Evolutionary conservation across 2,113 vertebrate genomes (phyloP), one percentile per base, ranked within the genome.

Genomic region (Saguinus imperator): DNA sequence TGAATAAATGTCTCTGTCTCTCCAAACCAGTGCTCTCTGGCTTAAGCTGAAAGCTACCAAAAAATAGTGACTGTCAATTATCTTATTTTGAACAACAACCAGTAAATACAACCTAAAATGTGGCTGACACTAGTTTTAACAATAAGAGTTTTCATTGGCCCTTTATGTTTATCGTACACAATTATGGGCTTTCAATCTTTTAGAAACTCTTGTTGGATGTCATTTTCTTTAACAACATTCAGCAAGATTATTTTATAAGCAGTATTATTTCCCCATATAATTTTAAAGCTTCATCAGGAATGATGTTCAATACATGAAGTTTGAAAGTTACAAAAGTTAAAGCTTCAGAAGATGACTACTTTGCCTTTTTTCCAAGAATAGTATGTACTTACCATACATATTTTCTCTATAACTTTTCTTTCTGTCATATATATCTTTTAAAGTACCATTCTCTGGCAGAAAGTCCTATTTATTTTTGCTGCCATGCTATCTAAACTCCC

Each of bases 381-480:
- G 40, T 35, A 61, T 80, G 55, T 48, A 97, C 96, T 97, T 89
- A 89, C 37, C 23, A 66, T 40, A 4, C 81, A 91, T 21, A 29
- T 84, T 89, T 95, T 73, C 23, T 88, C 77, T 29, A 12, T 89
- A 94, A 88, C 58, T 95, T 79, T 90, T 84, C 64, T 92, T 82
- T 95, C 83, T 37, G 73, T 91, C 8, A 40, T 7, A 40, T 32
- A 8, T 72, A 66, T 32, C 45, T 93, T 87, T 96, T 91, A 97
- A 93, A 52, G 1, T 3, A 96, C 29, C 52, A 84, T 82, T 93
- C 70, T 18, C 81, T 58, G 96, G 32, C 21, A 94, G 55, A 94
- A 96, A 95, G 87, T 1, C 0, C 18, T 82, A 17, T 92, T 95
- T 97, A 27, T 21, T 95, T 92, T 97, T 89, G 94, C 8, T 96